Conservation (phyloP, 92 coral and sea anemone genomes). For the Desmophyllum pertusum region DNA sequence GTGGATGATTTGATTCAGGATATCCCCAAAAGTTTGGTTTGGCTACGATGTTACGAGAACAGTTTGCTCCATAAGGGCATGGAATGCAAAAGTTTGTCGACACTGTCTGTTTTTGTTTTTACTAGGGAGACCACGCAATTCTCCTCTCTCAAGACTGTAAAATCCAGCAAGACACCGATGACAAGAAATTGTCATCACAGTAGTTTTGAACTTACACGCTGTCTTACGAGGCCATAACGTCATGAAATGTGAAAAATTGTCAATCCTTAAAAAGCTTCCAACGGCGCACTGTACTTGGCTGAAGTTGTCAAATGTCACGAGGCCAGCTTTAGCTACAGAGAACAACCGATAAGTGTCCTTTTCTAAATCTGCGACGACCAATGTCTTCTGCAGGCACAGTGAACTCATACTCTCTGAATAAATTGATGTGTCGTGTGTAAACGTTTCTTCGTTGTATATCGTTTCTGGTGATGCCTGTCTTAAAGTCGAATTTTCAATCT, state of each 20-base stretch:
- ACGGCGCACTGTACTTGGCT: slow-evolving; percentile 54
- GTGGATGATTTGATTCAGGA: slow-evolving; percentile 25
- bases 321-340: slow-evolving; percentile 57
- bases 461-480: slow-evolving; percentile 15
- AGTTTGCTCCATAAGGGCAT: slow-evolving; percentile 89
- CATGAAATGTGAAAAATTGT: slow-evolving; percentile 45
- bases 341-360: slow-evolving; percentile 45
- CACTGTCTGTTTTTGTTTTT: too few relatives aligned
- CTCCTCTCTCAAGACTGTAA: slow-evolving; percentile 75
- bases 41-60: slow-evolving; percentile 65
- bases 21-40: slow-evolving; percentile 85
- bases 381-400: slow-evolving; percentile 34
- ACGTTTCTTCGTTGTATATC: neutral
- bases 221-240: neutral
- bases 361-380: slow-evolving; percentile 21
- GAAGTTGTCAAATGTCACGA: slow-evolving; percentile 42
- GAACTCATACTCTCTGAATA: slow-evolving; percentile 67
- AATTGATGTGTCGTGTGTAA: slow-evolving; percentile 40
- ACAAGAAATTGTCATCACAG: slow-evolving; percentile 50
- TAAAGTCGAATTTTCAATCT: slow-evolving; percentile 34
- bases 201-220: slow-evolving; percentile 24
- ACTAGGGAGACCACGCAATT: neutral
- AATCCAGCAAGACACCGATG: slow-evolving; percentile 51
- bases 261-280: slow-evolving; percentile 53
- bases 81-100: slow-evolving; percentile 75